Base-by-base conservation (phyloP, 2,888 invertebrate genomes). In the Aspidiotus rigidus region DNA sequence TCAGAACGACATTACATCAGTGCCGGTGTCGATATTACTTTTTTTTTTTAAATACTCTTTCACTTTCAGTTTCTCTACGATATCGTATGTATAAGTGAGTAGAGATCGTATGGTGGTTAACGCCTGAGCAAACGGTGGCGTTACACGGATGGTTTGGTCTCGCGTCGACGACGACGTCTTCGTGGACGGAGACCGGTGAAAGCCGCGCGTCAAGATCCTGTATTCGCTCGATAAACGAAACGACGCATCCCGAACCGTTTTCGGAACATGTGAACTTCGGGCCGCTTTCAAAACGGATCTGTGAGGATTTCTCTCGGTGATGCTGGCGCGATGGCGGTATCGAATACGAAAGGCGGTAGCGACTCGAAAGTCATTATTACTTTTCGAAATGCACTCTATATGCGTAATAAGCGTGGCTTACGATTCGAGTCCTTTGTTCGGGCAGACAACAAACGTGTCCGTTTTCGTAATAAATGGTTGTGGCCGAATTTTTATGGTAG, bases 211-310 rank as follows among this genome's bases (percentile, higher is more conserved):
- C 56, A n/a, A 62, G 57, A 61, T 69, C 67, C 60, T 69, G 60
- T 28, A 28, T 28, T 28, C 28, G 28, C 28, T 28, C 5, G 28
- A 28, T 28, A 61, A 61, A 60, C 44, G 49, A 15, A n/a, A 15
- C 15, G 60, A 44, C 11, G 54, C 49, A 49, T 39, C 64, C 39
- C 64, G 54, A n/a, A 39, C 64, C 40, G 53, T 59, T 66, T 57
- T n/a, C 59, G 59, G 67, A 67, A 60, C 67, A 60, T 59, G 59
- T 67, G 60, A 60, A 60, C 67, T 16, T 57, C 56, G 17, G 64
- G 56, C 49, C 60, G 67, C 67, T 67, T 67, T 67, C 67, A n/a
- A 67, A 57, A 67, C 67, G 59, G 67, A 67, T 67, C 49, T 67
- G 28, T 17, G 39, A 10, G 67, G 59, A 59, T 56, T 16, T 67